Evolutionary conservation across 2,888 invertebrate species (phyloP), one percentile per base, ranked within the genome.

Genomic region (Perdita meconis): DNA sequence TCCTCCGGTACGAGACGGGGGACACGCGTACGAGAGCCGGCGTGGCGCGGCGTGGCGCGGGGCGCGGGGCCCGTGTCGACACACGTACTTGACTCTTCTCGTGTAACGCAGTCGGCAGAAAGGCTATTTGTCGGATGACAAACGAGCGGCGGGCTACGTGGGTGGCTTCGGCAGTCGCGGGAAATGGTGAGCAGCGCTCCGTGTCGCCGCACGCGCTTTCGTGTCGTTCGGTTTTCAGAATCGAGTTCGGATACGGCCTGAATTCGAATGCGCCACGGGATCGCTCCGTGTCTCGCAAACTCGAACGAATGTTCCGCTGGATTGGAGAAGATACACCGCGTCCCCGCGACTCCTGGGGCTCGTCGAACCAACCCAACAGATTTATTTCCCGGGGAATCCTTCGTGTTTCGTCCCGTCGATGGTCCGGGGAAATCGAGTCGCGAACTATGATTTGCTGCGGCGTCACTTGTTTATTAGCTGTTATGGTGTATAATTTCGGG

Each of bases 71-170:
- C 56, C 81, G 75, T 69, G 83, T 83, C 85, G 83, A 81, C 83
- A 81, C 84, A 83, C 83, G 86, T 85, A 84, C 81, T 79, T 77
- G 83, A 73, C 74, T 85, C 75, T 68, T 84, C 85, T 77, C 61
- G 74, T 77, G 85, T 66, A 61, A 79, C 78, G 67, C 81, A 80
- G 77, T 63, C 77, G 78, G 79, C 83, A 81, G 87, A 87, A 84
- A 89, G 88, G 89, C 92, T 91, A 92, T 92, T 92, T 92, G 92
- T 92, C 90, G 90, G 91, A 91, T 92, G 92, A 92, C 90, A 92
- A 92, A 92, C 90, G 92, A 92, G 91, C 91, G 90, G 85, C 91
- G 87, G 87, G 89, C 92, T 88, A 89, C 91, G 91, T 92, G 92
- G 92, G 92, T 92, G 92, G 92, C 89, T 91, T 90, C 87, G 86